Evolutionary conservation across 2,888 invertebrate species (phyloP).

Genomic region (Eristalinus aeneus): DNA sequence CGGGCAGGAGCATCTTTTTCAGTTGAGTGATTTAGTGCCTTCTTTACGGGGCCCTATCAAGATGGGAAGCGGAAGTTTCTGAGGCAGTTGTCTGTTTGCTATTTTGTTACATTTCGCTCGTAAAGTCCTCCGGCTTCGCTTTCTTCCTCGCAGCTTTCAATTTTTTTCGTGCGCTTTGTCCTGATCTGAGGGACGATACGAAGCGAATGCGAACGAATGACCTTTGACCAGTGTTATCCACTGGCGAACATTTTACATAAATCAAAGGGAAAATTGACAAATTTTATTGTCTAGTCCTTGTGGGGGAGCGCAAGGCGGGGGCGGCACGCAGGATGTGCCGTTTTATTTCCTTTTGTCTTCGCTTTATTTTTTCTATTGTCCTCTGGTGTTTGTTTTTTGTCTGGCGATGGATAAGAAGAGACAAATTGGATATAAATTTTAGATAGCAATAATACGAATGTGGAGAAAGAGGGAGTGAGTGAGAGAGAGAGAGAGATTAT

Average conservation of each 20-base stretch:
- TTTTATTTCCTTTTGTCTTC: constrained; percentile 7
- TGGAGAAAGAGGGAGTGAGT: background rate
- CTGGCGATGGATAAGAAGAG: background rate
- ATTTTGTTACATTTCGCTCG: background rate
- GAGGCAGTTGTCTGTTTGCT: background rate
- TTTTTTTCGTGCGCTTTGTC: background rate
- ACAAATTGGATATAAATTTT: constrained; percentile 31
- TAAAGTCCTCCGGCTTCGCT: background rate
- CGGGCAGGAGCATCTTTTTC: constrained; percentile 47
- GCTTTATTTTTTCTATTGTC: background rate
- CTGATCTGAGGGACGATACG: constrained; percentile 29
- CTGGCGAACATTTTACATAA: constrained; percentile 43
- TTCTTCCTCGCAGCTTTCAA: background rate
- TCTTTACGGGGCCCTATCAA: constrained; percentile 55
- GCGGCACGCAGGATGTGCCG: background rate
- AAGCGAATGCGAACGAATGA: constrained; percentile 33
- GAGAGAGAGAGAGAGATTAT: background rate
- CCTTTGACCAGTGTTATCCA: constrained; percentile 20
- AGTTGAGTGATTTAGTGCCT: constrained; percentile 59
- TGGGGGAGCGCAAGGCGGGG: background rate
- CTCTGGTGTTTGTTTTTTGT: background rate
- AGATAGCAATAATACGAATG: constrained; percentile 15
- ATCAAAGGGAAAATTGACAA: constrained; percentile 58
- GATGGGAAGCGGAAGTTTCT: constrained; percentile 50
- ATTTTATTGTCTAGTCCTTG: constrained; percentile 30